Percentiles rank a stretch among this genome's conserved stretches.
phyloP scores from a whole-genome alignment of 2,113 vertebrate species.

The Dicrurus megarhynchus region DNA sequence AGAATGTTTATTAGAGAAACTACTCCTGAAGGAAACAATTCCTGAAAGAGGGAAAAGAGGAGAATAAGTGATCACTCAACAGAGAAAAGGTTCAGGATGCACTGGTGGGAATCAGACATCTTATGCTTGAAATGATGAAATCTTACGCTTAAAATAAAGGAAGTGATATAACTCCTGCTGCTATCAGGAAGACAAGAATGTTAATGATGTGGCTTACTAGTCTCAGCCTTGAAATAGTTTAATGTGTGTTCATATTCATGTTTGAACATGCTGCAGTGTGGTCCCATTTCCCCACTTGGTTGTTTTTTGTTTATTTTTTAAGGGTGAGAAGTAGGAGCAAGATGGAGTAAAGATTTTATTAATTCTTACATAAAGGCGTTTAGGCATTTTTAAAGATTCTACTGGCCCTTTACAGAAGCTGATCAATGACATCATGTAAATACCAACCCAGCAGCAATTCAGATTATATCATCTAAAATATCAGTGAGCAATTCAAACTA shows the following conservation, averaged over 20 bases:
- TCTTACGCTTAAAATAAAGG: not conserved
- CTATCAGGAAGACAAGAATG: not conserved
- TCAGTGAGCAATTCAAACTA: not conserved
- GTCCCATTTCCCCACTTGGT: fast-evolving
- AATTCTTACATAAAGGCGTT: not conserved
- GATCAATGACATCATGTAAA: not conserved
- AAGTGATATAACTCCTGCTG: not conserved
- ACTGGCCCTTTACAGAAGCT: not conserved
- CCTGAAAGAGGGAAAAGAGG: not conserved
- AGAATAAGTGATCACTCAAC: not conserved
- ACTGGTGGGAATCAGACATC: not conserved
- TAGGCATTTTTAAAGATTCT: not conserved
- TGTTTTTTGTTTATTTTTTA: not conserved
- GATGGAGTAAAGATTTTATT: not conserved
- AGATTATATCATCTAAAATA: not conserved
- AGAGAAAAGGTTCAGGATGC: not conserved
- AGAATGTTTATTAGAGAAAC: not conserved
- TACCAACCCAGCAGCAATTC: not conserved
- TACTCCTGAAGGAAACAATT: not conserved
- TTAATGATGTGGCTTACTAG: not conserved
- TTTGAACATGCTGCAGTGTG: not conserved
- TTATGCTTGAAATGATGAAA: not conserved
- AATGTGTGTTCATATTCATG: not conserved
- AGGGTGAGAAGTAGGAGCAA: not conserved
- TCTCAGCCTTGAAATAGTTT: not conserved